Evolutionary conservation across 2,888 invertebrate species (phyloP), one percentile per base, ranked within the genome.

Genomic region (Pandemis heparana): DNA sequence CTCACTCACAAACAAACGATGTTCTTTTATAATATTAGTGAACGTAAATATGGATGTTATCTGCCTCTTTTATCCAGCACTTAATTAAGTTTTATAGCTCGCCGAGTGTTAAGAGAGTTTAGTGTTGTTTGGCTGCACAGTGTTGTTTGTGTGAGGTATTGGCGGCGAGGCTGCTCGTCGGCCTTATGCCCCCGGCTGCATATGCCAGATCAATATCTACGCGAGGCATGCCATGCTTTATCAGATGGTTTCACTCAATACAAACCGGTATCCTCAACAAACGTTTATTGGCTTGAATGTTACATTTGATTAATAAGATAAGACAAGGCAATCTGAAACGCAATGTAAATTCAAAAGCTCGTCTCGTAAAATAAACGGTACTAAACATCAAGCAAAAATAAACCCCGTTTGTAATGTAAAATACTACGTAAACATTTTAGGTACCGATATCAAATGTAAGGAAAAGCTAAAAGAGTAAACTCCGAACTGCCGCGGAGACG

Each of bases 381-480:
- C 16, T 16, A 56, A 53, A 56, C 56, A 56, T 56, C 23, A 56
- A 56, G 23, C 23, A 23, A 56, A 56, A 56, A 56, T 56, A 12
- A 12, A 56, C 56, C 12, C 12, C 56, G 56, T 62, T 51, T 43
- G 6, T 43, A 48, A 48, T 48, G 61, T 38, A 65, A 61, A 70
- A 53, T 51, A 65, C n/a, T 10, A 65, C 61, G 70, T 66, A 70
- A 66, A 74, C 70, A 68, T 59, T 46, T 23, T 9, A 65, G 48
- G 23, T 64, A 51, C 65, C 65, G 63, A 59, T 64, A 73, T 69
- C 48, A 69, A 72, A 56, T 56, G 68, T 64, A 59, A 85, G 86
- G 85, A 87, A 89, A 90, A 90, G 86, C 82, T 64, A 78, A 81
- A 81, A 82, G 78, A 78, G 78, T 87, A 84, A 85, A 84, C 81